Evolutionary conservation across 2,888 invertebrate species (phyloP).

Genomic region (Charanyca ferruginea): DNA sequence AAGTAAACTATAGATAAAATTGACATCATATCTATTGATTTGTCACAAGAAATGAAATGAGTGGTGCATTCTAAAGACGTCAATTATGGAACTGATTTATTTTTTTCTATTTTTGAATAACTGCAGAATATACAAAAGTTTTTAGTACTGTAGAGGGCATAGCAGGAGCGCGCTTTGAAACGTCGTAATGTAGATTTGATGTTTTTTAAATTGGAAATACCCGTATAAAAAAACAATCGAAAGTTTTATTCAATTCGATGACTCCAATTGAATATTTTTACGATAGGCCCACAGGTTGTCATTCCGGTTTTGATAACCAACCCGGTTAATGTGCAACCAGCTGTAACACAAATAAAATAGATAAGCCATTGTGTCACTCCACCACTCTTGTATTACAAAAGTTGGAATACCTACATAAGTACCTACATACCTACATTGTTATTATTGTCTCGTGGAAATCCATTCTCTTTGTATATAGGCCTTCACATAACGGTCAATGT

Average conservation of each 20-base stretch:
- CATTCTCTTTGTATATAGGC: conserved; percentile 54
- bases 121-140: no score
- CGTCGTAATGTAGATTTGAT: no score
- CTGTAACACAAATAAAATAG: conserved; percentile 13
- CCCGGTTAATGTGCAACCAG: conserved; percentile 7
- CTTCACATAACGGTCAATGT: conserved; percentile 54
- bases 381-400: background rate
- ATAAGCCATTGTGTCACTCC: conserved; percentile 10
- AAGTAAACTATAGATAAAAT: background rate
- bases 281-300: background rate
- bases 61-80: no score
- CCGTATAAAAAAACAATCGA: no score
- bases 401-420: background rate
- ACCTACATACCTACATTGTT: conserved; percentile 13
- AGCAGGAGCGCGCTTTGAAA: no score
- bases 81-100: no score
- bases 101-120: no score
- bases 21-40: background rate
- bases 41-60: background rate
- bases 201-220: no score
- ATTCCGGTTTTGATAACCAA: conserved; percentile 2
- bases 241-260: no score
- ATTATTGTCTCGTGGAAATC: conserved; percentile 31
- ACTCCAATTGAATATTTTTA: no score
- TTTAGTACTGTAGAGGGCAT: background rate